Evolutionary conservation across 2,888 invertebrate genomes (phyloP).

Genomic region (Prenolepis imparis): DNA sequence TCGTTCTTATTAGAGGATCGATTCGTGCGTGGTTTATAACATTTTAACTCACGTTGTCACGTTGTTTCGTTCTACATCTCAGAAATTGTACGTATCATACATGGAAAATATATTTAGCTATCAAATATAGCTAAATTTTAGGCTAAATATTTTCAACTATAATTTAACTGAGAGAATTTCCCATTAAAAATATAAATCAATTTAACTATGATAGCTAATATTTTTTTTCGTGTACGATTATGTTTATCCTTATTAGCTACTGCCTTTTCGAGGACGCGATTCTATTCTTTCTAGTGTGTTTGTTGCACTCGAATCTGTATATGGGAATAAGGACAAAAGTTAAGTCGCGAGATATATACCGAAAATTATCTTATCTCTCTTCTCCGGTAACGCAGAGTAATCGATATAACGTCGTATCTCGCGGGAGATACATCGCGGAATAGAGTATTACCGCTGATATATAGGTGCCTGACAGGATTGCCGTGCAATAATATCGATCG

Average conservation of each 20-base stretch:
- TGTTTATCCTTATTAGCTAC: no score
- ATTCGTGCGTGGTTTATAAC: background rate
- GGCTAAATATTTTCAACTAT: no score
- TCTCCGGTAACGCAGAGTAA: background rate
- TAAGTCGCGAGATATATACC: background rate
- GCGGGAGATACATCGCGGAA: background rate
- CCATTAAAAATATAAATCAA: no score
- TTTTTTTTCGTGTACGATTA: no score
- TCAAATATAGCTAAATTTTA: no score
- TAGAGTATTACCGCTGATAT: slow-evolving; percentile 15
- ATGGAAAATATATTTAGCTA: no score
- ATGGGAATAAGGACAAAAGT: background rate
- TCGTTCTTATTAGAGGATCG: slow-evolving; percentile 1
- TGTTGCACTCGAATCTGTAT: background rate
- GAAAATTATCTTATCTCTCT: slow-evolving; percentile 4
- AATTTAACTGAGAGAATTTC: no score
- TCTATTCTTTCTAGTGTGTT: background rate
- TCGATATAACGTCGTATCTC: slow-evolving; percentile 10
- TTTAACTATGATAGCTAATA: no score
- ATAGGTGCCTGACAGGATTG: background rate
- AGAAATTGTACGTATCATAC: no score
- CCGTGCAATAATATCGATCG: slow-evolving; percentile 38
- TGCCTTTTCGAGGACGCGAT: background rate
- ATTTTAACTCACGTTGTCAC: background rate
- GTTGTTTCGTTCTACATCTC: background rate